Evolutionary conservation across 2,888 invertebrate genomes (phyloP).

Genomic region (Drosophila quasianomalipes): DNA sequence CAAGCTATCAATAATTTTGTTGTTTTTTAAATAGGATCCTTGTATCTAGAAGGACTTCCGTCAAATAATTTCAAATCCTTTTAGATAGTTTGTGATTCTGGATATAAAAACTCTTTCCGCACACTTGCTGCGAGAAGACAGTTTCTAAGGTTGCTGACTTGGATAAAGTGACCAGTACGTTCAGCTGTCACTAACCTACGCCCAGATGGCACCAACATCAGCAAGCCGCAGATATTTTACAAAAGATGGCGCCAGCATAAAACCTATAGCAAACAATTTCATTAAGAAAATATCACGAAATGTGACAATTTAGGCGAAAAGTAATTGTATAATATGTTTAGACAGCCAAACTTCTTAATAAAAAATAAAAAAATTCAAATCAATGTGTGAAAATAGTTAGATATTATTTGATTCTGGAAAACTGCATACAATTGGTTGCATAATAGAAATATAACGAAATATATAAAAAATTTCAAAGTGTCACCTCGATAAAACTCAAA

Average conservation of each 20-base stretch:
- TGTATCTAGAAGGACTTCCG: background rate
- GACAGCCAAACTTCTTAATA: background rate
- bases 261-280: background rate
- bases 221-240: background rate
- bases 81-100: background rate
- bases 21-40: background rate
- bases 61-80: background rate
- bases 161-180: background rate
- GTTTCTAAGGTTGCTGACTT: constrained; percentile 1
- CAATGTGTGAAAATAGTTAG: background rate
- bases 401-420: background rate
- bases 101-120: background rate
- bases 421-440: background rate
- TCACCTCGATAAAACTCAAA: constrained; percentile 35
- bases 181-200: background rate
- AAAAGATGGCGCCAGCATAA: background rate
- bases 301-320: constrained; percentile 5
- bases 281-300: constrained; percentile 20
- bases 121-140: background rate
- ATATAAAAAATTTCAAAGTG: constrained; percentile 3
- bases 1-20: background rate
- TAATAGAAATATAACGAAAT: constrained; percentile 1
- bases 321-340: background rate
- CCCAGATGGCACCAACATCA: background rate
- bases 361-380: background rate